phyloP scores from a whole-genome alignment of 2,113 vertebrate species.

The Catagonus wagneri region DNA sequence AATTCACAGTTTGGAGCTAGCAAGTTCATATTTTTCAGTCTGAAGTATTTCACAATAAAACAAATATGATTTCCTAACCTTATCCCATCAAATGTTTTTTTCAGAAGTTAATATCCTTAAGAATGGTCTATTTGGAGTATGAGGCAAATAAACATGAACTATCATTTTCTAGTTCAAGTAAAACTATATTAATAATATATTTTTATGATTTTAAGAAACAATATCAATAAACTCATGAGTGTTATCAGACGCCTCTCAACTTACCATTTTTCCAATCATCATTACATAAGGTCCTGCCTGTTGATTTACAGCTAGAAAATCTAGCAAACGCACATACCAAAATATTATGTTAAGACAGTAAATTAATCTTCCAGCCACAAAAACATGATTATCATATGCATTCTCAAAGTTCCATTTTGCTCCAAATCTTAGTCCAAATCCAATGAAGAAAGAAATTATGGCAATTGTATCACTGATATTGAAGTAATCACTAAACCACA shows the following conservation, averaged over 20 bases:
- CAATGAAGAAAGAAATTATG: slow-evolving; percentile 96
- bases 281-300: slow-evolving; percentile 99
- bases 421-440: slow-evolving; percentile 95
- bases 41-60: slow-evolving; percentile 34
- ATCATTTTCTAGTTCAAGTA: slow-evolving; percentile 45
- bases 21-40: neutral
- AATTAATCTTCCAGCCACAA: slow-evolving; percentile 93
- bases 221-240: neutral
- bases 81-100: slow-evolving; percentile 14
- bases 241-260: slow-evolving; percentile 76
- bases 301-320: slow-evolving; percentile 98
- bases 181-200: neutral
- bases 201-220: slow-evolving; percentile 34
- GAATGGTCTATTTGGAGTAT: neutral
- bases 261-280: slow-evolving; percentile 99
- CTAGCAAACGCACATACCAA: slow-evolving; percentile 98
- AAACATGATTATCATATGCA: slow-evolving; percentile 86
- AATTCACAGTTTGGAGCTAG: neutral
- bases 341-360: slow-evolving; percentile 99
- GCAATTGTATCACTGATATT: slow-evolving; percentile 97
- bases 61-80: neutral
- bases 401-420: slow-evolving; percentile 87
- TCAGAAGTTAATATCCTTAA: slow-evolving; percentile 36
- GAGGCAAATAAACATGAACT: slow-evolving; percentile 45
- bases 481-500: slow-evolving; percentile 99